Base-by-base conservation (phyloP, 2,797 vertebrate genomes). In the Catostomus latipinnis region DNA sequence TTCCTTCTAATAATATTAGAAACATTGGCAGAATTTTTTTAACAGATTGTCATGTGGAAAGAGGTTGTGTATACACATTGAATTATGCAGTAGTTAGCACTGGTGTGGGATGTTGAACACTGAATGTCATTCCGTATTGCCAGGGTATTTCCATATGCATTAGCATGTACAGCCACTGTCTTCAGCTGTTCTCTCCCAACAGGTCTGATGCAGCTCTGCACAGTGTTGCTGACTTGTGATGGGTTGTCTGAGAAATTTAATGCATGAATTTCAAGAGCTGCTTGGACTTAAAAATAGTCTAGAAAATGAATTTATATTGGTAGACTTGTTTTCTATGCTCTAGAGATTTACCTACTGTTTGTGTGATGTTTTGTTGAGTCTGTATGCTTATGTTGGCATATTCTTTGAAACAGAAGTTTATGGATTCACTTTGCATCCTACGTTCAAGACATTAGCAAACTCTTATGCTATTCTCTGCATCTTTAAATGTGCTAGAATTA, bases 381-480 rank as follows among this genome's bases (percentile, higher is more conserved):
- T 22, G 10, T 34, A 34, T 34, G 34, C 34, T 34, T 34, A 34
- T 60, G 54, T 69, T 60, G 13, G 9, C 6, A 9, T 60, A 43
- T 60, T 50, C n/a, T 1, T 71, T 71, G 63, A 54, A 70, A 71
- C 11, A 18, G 48, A 62, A 78, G 34, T 34, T 63, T 54, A 62
- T 8, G 4, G 58, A 63, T 63, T 78, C 68, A 46, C 50, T 69
- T 69, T 69, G 14, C 66, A 60, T 52, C 45, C 54, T 68, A 68
- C 45, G 54, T 50, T 73, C 16, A 8, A 58, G 62, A 57, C 46
- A 4, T 13, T 12, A 50, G 62, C 78, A 60, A 50, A 14, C 52
- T 72, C 54, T 80, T 73, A 73, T 73, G 61, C 61, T 57, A 61
- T 79, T 61, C 77, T 66, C 70, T 22, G 16, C 57, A 72, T 79